Evolutionary conservation across 2,888 invertebrate species (phyloP).

Genomic region (Folsomia candida): DNA sequence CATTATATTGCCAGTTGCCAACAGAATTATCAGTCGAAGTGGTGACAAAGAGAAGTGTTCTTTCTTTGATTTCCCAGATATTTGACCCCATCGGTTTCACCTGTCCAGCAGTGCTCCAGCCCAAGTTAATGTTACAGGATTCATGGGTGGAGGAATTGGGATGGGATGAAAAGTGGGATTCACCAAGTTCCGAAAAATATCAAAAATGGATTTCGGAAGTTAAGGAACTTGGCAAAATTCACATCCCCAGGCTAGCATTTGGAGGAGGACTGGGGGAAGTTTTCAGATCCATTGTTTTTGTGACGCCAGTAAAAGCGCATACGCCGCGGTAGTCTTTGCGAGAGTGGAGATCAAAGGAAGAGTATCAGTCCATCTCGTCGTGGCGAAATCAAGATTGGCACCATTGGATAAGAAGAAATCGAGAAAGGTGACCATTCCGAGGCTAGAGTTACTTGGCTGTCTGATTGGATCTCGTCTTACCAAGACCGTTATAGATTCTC

Average conservation of each 20-base stretch:
- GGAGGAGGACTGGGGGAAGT: no score
- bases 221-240: neutral
- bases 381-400: neutral
- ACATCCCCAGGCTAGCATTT: neutral
- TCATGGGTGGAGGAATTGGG: neutral
- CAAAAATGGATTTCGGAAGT: neutral
- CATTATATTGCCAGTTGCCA: neutral
- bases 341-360: neutral
- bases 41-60: slow-evolving; percentile 6
- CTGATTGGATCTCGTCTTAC: no score
- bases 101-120: neutral
- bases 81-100: slow-evolving; percentile 16
- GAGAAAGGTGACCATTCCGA: slow-evolving; percentile 3
- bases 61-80: neutral
- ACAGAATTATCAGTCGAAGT: neutral
- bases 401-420: neutral
- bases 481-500: no score
- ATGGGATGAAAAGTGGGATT: neutral
- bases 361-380: neutral
- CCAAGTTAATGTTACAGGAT: slow-evolving; percentile 1
- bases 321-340: no score
- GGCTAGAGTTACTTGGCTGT: no score
- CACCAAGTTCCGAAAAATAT: neutral
- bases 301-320: slow-evolving; percentile 8
- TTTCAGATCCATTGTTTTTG: slow-evolving; percentile 4